A percentile compares a stretch with the other conserved stretches of the same genome.
Evolutionary conservation across 37 sponge, comb jelly and placozoan species (phyloP).

Genomic region (Halichondria panicea): DNA sequence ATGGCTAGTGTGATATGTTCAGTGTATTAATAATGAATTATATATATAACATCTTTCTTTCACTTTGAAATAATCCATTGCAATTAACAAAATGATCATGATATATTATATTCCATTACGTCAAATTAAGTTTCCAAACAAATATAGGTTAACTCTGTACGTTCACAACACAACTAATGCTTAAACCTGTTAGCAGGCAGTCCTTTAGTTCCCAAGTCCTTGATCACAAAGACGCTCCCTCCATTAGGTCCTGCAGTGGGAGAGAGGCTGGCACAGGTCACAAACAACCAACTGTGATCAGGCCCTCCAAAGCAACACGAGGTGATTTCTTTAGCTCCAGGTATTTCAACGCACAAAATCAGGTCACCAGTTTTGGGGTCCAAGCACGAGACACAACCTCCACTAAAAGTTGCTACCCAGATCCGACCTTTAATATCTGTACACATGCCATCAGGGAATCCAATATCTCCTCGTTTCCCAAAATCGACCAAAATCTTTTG

Average conservation of each 20-base stretch:
- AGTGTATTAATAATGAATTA: too few relatives aligned
- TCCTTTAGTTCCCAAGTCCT: constrained; percentile 25
- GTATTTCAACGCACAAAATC: constrained; percentile 19
- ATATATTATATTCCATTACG: too few relatives aligned
- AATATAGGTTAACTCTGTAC: too few relatives aligned
- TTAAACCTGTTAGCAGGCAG: constrained; percentile 38
- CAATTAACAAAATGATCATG: too few relatives aligned
- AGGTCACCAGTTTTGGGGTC: constrained; percentile 37
- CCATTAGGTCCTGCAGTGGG: constrained; percentile 13
- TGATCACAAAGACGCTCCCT: constrained; percentile 54
- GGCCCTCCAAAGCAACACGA: constrained; percentile 78
- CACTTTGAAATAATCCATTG: too few relatives aligned
- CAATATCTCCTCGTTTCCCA: constrained; percentile 8
- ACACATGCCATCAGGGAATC: constrained; percentile 61
- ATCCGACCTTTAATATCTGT: constrained; percentile 30
- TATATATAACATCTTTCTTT: too few relatives aligned
- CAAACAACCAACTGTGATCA: constrained; percentile 41
- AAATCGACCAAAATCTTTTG: constrained; percentile 25
- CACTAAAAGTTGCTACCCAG: constrained; percentile 45
- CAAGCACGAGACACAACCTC: constrained; percentile 37
- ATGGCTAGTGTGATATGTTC: too few relatives aligned
- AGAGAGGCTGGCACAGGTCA: constrained; percentile 29
- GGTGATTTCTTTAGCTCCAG: constrained; percentile 27
- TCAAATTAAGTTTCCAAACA: too few relatives aligned
- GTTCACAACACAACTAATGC: too few relatives aligned